Base-by-base conservation (phyloP, 2,888 invertebrate genomes). In the Temnothorax rugatulus region DNA sequence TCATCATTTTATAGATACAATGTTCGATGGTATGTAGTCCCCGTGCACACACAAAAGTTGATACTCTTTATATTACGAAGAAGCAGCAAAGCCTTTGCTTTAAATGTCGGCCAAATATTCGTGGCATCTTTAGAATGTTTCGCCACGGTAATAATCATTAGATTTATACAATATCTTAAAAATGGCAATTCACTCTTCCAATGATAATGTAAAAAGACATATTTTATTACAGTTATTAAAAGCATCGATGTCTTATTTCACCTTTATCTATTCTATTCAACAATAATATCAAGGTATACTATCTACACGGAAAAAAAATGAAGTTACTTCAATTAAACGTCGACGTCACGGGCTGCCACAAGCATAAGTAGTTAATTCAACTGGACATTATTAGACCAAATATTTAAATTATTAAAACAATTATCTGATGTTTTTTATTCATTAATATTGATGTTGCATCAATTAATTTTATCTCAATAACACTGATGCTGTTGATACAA, bases 161-260 rank as follows among this genome's bases (percentile, higher is more conserved):
- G 21, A 29, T 5, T 34, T 1, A 34, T n/a, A 50, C 4, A 52
- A 2, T 15, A 69, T n/a, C 0, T 29, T 73, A 38, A 38, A 5
- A 0, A 54, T 38, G 7, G 13, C n/a, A 15, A 11, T 15, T 21
- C 4, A 66, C 4, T 44, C 9, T 44, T 8, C 4, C 15, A 54
- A 11, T 15, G 4, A 38, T 54, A 71, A 52, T 57, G 15, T 21
- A 73, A 54, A 1, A 54, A 34, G 2, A 54, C 9, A 0, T 71
- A 38, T 54, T 59, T 21, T 4, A 15, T 69, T 79, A 25, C 69
- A 77, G 77, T n/a, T 77, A 34, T n/a, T 57, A 18, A 59, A 54
- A 3, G 8, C 69, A 4, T 71, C 69, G 4, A 47, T 79, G 21
- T 79, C 57, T 13, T 79, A 79, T 18, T 79, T 79, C 13, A 71